phyloP scores from a whole-genome alignment of 2,888 invertebrate genomes.

The Heliconius sara region DNA sequence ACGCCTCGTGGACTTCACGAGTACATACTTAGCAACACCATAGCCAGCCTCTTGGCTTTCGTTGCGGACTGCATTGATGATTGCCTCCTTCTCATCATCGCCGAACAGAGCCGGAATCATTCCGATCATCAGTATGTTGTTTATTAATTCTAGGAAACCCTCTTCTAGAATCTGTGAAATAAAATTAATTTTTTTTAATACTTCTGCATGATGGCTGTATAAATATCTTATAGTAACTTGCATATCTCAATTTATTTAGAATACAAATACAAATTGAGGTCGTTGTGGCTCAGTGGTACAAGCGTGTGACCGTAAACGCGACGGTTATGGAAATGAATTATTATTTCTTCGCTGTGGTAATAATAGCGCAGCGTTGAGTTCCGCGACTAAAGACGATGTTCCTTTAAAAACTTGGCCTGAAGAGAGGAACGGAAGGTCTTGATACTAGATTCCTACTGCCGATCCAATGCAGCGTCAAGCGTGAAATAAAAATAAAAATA shows the following conservation, averaged over 20 bases:
- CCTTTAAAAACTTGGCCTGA: too few species aligned
- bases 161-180: constrained; percentile 86
- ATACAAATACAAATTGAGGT: not conserved
- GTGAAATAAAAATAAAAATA: not conserved
- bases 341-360: too few species aligned
- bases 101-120: constrained; percentile 93
- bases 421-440: too few species aligned
- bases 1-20: too few species aligned
- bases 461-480: too few species aligned
- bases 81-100: constrained; percentile 94
- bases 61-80: constrained; percentile 88
- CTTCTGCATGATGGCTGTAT: not conserved
- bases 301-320: too few species aligned
- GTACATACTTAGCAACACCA: constrained; percentile 87
- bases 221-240: not conserved
- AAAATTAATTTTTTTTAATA: not conserved
- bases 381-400: too few species aligned
- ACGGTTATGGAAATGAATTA: too few species aligned
- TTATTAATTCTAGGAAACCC: constrained; percentile 94
- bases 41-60: constrained; percentile 88
- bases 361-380: too few species aligned
- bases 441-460: too few species aligned
- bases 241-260: not conserved
- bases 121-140: constrained; percentile 95
- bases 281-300: too few species aligned